Percentiles rank a stretch among this genome's conserved stretches.
Evolutionary conservation across 1,140 invertebrate genomes (phyloP).

Genomic region (Apis dorsata): DNA sequence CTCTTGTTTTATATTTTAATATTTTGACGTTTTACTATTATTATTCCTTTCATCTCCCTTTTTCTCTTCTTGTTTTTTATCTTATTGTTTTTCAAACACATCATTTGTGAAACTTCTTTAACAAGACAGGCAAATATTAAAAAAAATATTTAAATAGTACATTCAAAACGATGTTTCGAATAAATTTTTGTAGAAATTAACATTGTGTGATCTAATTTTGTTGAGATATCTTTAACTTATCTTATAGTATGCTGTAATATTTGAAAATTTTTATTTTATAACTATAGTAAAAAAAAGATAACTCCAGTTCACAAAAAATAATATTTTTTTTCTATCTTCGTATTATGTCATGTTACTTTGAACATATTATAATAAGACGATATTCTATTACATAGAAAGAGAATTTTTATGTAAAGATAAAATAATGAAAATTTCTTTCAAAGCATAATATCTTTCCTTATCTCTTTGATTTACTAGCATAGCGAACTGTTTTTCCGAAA

Average conservation of each 20-base stretch:
- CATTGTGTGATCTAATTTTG: background rate
- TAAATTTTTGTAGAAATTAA: background rate
- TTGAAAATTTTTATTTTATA: no score
- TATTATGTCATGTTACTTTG: no score
- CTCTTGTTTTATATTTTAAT: conserved; percentile 1
- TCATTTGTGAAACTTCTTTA: background rate
- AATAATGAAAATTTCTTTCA: no score
- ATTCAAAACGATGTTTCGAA: background rate
- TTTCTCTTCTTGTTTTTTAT: background rate
- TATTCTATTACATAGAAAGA: no score
- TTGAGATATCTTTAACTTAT: no score
- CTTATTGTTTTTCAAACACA: background rate
- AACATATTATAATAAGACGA: no score
- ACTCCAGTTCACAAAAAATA: no score
- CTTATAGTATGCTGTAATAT: no score
- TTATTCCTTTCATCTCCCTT: conserved; percentile 14
- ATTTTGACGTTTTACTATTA: conserved; percentile 44
- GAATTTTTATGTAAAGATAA: no score
- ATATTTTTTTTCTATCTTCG: no score
- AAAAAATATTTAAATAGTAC: no score
- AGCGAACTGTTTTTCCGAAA: conserved; percentile 6
- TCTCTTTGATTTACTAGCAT: background rate
- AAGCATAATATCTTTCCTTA: conserved; percentile 19
- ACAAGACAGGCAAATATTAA: background rate
- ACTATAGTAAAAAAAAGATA: no score